Conservation (phyloP, 1,140 invertebrate genomes). For the Onthophagus taurus region DNA sequence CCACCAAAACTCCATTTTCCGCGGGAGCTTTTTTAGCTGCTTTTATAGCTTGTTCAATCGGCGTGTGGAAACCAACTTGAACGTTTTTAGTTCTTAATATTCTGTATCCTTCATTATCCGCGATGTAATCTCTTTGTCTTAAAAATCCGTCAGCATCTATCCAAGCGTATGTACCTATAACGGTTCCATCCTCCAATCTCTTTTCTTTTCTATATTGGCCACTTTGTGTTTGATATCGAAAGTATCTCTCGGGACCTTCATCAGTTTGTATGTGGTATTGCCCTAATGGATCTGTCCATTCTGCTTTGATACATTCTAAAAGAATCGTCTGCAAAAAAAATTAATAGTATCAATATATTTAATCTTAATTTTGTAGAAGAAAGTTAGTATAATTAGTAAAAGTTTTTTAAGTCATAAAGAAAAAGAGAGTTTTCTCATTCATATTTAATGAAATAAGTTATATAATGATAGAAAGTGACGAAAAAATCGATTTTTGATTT, state of each 20-base stretch:
- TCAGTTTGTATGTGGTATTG: slow-evolving; percentile 90
- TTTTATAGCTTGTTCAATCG: slow-evolving; percentile 57
- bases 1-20: slow-evolving; percentile 49
- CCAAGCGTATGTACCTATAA: slow-evolving; percentile 71
- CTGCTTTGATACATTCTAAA: no score
- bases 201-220: slow-evolving; percentile 84
- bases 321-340: no score
- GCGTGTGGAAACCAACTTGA: slow-evolving; percentile 59
- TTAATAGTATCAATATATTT: no score
- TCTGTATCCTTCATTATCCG: slow-evolving; percentile 67
- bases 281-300: slow-evolving; percentile 47
- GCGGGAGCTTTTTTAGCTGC: slow-evolving; percentile 59
- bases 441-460: no score
- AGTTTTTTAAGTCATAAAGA: no score
- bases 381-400: no score
- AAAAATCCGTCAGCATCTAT: slow-evolving; percentile 73
- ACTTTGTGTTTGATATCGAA: slow-evolving; percentile 76
- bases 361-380: no score
- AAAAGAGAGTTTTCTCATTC: no score
- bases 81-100: slow-evolving; percentile 73
- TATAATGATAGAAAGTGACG: no score
- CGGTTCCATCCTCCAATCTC: slow-evolving; percentile 69
- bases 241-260: slow-evolving; percentile 75
- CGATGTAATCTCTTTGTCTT: slow-evolving; percentile 76
- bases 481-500: no score